Evolutionary conservation across 1,140 invertebrate genomes (phyloP), one percentile per base, ranked within the genome.

Genomic region (Sycobia sp.): DNA sequence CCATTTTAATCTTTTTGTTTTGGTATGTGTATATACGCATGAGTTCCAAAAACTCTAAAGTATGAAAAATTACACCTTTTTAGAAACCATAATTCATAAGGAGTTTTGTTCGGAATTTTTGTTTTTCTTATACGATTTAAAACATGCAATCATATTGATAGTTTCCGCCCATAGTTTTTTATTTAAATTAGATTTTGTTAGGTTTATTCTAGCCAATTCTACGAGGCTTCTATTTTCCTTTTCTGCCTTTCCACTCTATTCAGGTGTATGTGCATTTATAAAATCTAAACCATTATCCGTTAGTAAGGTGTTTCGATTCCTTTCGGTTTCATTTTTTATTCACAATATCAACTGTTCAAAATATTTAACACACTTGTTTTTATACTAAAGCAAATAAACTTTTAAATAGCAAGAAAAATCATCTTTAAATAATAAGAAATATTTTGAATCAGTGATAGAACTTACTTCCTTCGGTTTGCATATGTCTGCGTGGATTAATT

Each of bases 381-480:
- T 81, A 38, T 78, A 83, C 13, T 82, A n/a, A n/a, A n/a, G n/a
- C n/a, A n/a, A n/a, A n/a, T n/a, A n/a, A n/a, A n/a, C 73, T 72
- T 71, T 62, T 36, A 71, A 62, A 61, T 73, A 82, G 61, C 71
- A 71, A 50, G 73, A 73, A 11, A 41, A n/a, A n/a, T n/a, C n/a
- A n/a, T n/a, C n/a, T n/a, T n/a, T n/a, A n/a, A n/a, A n/a, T n/a
- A n/a, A n/a, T n/a, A n/a, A n/a, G n/a, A n/a, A n/a, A n/a, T n/a
- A n/a, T n/a, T n/a, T n/a, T n/a, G n/a, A n/a, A n/a, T 70, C 23
- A 76, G 74, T 71, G 84, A 82, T 67, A 8, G 50, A 53, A 9
- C 11, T 4, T 2, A 20, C 18, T 4, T 34, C 7, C 27, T 36
- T 36, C 2, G 50, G 50, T 18, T 32, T 32, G 22, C 50, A 53